Evolutionary conservation across 2,113 vertebrate species (phyloP).

Genomic region (Herpetotheres cachinnans): DNA sequence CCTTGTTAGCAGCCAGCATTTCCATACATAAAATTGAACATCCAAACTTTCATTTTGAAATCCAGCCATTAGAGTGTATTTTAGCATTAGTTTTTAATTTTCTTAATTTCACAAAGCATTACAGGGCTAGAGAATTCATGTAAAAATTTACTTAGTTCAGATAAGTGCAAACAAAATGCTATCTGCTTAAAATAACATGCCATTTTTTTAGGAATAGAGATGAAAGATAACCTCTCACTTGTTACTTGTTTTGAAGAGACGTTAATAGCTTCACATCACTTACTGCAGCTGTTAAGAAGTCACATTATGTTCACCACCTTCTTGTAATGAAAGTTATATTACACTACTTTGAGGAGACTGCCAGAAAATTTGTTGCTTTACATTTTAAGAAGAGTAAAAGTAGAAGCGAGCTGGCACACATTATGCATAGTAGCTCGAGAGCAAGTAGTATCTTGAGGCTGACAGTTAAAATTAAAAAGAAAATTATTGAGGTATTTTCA

Average conservation of each 20-base stretch:
- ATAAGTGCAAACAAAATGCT: neutral
- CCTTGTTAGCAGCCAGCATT: neutral
- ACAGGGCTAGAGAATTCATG: neutral
- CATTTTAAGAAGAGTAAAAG: neutral
- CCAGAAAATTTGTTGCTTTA: constrained; percentile 6
- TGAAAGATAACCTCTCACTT: constrained; percentile 11
- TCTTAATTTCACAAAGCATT: neutral
- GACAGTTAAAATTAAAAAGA: neutral
- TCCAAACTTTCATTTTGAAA: neutral
- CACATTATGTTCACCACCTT: constrained; percentile 1
- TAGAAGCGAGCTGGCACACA: neutral
- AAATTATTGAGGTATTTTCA: constrained; percentile 19
- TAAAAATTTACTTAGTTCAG: neutral
- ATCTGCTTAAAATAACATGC: neutral
- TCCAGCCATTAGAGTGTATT: neutral
- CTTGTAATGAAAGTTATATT: neutral
- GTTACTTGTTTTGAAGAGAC: constrained; percentile 26
- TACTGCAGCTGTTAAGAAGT: constrained; percentile 21
- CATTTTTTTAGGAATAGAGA: neutral
- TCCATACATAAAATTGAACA: neutral
- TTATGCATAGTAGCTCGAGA: neutral
- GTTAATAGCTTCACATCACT: neutral
- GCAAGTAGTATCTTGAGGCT: neutral
- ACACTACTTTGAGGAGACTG: neutral
- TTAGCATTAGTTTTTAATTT: neutral